These are phyloP conservation scores for Drosophila algonquin DNA, from an alignment of 2,888 invertebrate species.

Conservation along the genomic window DNA sequence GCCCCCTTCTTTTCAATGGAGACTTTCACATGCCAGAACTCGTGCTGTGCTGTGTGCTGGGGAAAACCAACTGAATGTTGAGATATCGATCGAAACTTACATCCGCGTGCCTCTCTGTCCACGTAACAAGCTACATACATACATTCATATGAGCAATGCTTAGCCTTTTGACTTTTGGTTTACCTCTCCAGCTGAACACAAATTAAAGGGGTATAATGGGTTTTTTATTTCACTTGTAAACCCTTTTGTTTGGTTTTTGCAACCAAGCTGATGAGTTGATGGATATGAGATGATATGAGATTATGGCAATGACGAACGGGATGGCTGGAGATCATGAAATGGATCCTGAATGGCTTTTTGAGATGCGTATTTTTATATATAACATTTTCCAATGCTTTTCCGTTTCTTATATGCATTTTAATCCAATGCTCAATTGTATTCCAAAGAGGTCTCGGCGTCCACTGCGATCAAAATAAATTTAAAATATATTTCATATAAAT, in stretches of 20 bases:
- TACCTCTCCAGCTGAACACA: not conserved
- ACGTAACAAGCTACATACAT: constrained; percentile 21
- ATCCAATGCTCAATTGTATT: too few relatives aligned
- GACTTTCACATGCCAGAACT: constrained; percentile 70
- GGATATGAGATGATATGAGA: not conserved
- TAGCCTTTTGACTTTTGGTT: constrained; percentile 4
- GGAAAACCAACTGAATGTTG: constrained; percentile 41
- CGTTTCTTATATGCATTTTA: too few relatives aligned
- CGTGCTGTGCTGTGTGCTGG: constrained; percentile 35
- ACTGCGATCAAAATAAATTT: too few relatives aligned
- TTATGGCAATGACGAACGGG: not conserved
- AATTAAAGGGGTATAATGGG: constrained; percentile 4
- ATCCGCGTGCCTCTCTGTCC: constrained; percentile 57
- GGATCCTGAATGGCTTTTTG: too few relatives aligned
- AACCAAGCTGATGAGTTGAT: not conserved
- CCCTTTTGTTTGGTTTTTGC: not conserved
- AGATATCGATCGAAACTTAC: constrained; percentile 30
- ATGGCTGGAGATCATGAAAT: too few relatives aligned
- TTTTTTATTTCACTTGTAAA: constrained; percentile 17
- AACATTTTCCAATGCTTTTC: too few relatives aligned
- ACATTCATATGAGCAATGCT: constrained; percentile 59
- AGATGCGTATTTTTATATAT: too few relatives aligned
- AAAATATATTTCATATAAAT: too few relatives aligned
- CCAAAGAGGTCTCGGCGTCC: too few relatives aligned
- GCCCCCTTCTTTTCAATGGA: constrained; percentile 13